A percentile compares a stretch with the other conserved stretches of the same genome.
Evolutionary conservation across 1,140 invertebrate species (phyloP).

Genomic region (Conus betulinus): DNA sequence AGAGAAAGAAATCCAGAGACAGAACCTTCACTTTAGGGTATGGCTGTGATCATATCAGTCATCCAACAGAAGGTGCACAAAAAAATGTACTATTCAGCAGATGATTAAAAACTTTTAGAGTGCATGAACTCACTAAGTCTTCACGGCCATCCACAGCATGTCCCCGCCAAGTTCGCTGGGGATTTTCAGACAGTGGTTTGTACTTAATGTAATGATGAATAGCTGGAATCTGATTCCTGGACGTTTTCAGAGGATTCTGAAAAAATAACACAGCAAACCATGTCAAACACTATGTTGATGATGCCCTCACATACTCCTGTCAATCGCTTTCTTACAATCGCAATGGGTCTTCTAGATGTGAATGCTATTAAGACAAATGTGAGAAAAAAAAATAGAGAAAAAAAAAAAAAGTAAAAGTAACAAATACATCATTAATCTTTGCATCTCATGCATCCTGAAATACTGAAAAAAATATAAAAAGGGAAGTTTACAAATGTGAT

Average conservation of each 20-base stretch:
- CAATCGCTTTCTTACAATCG: too few species aligned
- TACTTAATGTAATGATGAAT: conserved; percentile 50
- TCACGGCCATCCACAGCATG: conserved; percentile 49
- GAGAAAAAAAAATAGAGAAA: too few species aligned
- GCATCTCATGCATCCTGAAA: too few species aligned
- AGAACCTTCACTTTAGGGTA: not conserved
- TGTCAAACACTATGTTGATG: too few species aligned
- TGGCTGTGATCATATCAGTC: not conserved
- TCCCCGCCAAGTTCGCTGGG: conserved; percentile 67
- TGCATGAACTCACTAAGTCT: conserved; percentile 18
- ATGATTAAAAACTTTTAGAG: not conserved
- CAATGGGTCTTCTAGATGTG: too few species aligned
- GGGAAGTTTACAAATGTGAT: too few species aligned
- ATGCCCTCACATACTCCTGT: too few species aligned
- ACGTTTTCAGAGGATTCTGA: conserved; percentile 65
- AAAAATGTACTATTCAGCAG: conserved; percentile 72
- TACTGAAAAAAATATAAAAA: conserved; percentile 76
- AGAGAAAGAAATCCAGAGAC: not conserved
- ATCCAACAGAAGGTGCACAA: not conserved
- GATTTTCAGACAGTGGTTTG: conserved; percentile 55
- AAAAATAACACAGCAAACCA: conserved; percentile 24
- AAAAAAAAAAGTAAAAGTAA: conserved; percentile 78
- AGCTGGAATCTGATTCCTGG: conserved; percentile 57
- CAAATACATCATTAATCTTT: too few species aligned
- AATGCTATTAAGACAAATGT: too few species aligned